Percentiles rank a stretch among this genome's conserved stretches.
Evolutionary conservation across 2,888 invertebrate genomes (phyloP).

Genomic region (Volucella inflata): DNA sequence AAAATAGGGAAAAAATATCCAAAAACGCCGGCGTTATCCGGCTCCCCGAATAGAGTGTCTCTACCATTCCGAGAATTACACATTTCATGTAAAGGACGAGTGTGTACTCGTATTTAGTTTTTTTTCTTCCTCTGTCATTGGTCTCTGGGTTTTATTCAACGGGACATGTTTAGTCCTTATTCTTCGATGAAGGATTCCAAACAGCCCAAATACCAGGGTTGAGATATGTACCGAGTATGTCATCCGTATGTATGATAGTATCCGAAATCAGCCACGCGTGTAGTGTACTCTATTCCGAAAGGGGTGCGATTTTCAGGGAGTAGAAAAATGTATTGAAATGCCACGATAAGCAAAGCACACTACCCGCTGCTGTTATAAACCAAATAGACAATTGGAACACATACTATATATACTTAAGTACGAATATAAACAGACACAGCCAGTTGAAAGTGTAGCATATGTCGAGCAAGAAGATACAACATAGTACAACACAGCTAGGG

Average conservation of each 20-base stretch:
- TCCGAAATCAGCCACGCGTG: conserved; percentile 51
- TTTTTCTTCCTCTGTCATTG: neutral
- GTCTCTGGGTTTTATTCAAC: conserved; percentile 15
- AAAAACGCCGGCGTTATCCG: conserved; percentile 19
- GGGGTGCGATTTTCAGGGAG: conserved; percentile 33
- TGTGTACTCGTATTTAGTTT: neutral
- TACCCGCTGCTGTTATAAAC: conserved; percentile 56
- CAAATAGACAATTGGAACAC: conserved; percentile 59
- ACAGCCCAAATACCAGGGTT: conserved; percentile 40
- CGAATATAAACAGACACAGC: conserved; percentile 23
- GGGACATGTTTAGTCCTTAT: conserved; percentile 27
- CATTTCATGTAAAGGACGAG: conserved; percentile 12
- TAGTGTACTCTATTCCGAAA: conserved; percentile 30
- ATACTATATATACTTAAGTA: no score
- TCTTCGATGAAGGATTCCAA: neutral
- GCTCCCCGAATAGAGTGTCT: conserved; percentile 23
- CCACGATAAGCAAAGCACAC: conserved; percentile 52
- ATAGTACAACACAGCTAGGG: neutral
- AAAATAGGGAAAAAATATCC: conserved; percentile 5
- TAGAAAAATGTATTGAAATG: conserved; percentile 59
- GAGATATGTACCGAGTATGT: conserved; percentile 46
- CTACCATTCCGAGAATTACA: conserved; percentile 3
- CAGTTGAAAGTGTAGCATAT: conserved; percentile 44
- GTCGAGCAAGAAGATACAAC: conserved; percentile 17
- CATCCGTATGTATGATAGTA: conserved; percentile 9